Percentiles rank a stretch among this genome's conserved stretches.
phyloP scores from a whole-genome alignment of 2,888 invertebrate genomes.

The Agrotis exclamationis region DNA sequence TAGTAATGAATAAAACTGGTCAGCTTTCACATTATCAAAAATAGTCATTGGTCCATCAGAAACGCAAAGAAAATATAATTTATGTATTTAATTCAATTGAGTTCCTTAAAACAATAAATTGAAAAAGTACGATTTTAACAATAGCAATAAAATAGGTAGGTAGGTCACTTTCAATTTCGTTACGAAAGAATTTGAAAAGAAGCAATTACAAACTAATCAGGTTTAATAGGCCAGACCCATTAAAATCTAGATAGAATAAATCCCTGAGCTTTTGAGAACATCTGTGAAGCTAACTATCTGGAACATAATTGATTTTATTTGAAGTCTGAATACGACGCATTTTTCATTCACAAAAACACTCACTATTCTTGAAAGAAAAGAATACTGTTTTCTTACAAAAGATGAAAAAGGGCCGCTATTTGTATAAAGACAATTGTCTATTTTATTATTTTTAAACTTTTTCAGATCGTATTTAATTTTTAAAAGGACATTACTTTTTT shows the following conservation, averaged over 20 bases:
- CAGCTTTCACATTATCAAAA: not conserved
- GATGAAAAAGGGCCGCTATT: not conserved
- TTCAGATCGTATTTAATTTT: not conserved
- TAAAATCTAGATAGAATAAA: constrained; percentile 34
- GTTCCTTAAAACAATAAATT: not conserved
- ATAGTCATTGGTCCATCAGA: not conserved
- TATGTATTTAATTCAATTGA: constrained; percentile 6
- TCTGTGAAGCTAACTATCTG: constrained; percentile 40
- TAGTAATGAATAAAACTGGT: not conserved
- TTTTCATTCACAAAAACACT: constrained; percentile 10
- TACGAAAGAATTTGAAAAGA: constrained; percentile 27
- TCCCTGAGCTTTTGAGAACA: constrained; percentile 24
- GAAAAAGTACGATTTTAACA: not conserved
- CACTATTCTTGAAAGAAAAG: constrained; percentile 6
- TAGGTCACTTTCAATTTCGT: constrained; percentile 18
- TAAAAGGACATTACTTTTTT: not conserved
- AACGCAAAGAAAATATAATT: constrained; percentile 3
- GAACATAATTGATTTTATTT: constrained; percentile 44
- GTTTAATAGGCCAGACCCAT: constrained; percentile 24
- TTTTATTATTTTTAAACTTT: constrained; percentile 1
- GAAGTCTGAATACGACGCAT: constrained; percentile 30
- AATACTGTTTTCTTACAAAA: not conserved
- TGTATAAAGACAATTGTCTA: not conserved
- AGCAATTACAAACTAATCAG: constrained; percentile 14
- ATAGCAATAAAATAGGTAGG: constrained; percentile 17